phyloP scores from a whole-genome alignment of 2,113 vertebrate species.

The Alligator mississippiensis region DNA sequence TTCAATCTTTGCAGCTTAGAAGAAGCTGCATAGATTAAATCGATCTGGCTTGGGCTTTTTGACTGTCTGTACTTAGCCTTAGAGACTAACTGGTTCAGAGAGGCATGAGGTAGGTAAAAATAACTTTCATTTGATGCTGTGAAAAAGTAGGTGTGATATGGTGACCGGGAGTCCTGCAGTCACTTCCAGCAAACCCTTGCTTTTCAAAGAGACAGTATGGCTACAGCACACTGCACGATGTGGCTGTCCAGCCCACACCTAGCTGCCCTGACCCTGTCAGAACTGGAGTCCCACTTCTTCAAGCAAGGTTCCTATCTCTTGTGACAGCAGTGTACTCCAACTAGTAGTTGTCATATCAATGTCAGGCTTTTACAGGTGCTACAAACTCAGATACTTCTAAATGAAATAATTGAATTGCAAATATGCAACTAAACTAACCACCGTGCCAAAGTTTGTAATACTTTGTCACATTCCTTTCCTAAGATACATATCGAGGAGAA shows the following conservation, averaged over 20 bases:
- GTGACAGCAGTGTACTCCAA: neutral
- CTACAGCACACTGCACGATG: neutral
- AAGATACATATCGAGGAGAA: neutral
- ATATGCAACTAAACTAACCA: neutral
- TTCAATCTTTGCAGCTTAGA: no score
- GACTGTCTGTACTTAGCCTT: no score
- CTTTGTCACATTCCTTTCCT: neutral
- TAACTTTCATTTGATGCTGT: no score
- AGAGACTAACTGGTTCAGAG: no score
- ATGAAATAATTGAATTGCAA: neutral
- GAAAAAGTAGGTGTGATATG: neutral
- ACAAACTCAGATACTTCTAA: neutral
- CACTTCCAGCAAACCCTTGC: neutral
- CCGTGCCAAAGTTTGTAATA: neutral
- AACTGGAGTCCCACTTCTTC: neutral
- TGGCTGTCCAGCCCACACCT: neutral
- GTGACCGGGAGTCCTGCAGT: neutral
- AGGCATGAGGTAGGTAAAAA: no score
- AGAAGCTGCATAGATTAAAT: no score
- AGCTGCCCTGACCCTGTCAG: constrained; percentile 20
- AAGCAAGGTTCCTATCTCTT: constrained; percentile 4
- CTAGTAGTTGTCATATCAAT: neutral
- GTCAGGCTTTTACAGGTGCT: neutral
- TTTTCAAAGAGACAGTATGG: neutral
- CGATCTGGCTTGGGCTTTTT: no score